Base-by-base conservation (phyloP, 1,140 invertebrate genomes). In the Pseudomyrmex gracilis region DNA sequence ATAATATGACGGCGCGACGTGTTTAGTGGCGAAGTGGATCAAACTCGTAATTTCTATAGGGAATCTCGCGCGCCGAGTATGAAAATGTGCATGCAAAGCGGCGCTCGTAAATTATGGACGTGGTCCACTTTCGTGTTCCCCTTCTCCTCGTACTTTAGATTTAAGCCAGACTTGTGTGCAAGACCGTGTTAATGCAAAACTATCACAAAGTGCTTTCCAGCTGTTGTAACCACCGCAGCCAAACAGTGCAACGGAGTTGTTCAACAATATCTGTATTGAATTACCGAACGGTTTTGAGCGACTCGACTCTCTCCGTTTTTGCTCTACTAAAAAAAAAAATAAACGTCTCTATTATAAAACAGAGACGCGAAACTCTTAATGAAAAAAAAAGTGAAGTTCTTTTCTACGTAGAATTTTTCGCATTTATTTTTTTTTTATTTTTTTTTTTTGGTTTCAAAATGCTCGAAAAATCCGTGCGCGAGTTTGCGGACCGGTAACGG, bases 181-280 rank as follows among this genome's bases (percentile, higher is more conserved):
- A 66, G 49, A 53, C 24, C 15, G 22, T 66, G 47, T 67, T 66
- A 77, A 77, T 77, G 53, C 55, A 77, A 77, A 67, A 15, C 47
- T 76, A 76, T 47, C 60, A 66, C 60, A 47, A 66, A 76, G 47
- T 66, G 73, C 73, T 76, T 76, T 66, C 73, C 34, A 24, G n/a
- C 60, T 66, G 15, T 22, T 51, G 10, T 49, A 63, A 43, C 45
- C 43, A 17, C 12, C 43, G 53, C 15, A 7, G 34, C 45, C 20
- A 12, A 76, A 53, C 22, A 63, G 12, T 53, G 53, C 43, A 47
- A 76, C 10, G 45, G n/a, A n/a, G 12, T 51, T 34, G 60, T 66
- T 76, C 24, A 51, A 76, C 22, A 64, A 43, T 51, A 76, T 12
- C 4, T 45, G 24, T 47, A 20, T 51, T 51, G 5, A 34, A 34